phyloP scores from a whole-genome alignment of 2,797 vertebrate species.

The Neosilurus mollespiculum region DNA sequence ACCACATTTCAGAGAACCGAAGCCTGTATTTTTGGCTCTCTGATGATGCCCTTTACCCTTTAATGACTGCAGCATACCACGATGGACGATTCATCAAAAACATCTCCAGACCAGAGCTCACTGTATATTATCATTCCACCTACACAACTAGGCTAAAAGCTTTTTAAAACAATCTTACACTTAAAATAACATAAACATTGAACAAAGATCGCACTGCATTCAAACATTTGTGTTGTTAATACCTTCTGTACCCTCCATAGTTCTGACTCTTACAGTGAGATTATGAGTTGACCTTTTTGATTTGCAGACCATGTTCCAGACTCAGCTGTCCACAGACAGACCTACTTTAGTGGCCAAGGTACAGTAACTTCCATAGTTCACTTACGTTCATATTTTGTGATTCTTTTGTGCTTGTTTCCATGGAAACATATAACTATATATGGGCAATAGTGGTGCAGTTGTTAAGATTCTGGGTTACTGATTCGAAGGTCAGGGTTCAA shows the following conservation, averaged over 20 bases:
- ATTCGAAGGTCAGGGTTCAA: no score
- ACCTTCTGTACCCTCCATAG: background rate
- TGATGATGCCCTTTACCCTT: constrained; percentile 73
- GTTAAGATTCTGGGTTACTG: no score
- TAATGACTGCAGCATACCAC: constrained; percentile 74
- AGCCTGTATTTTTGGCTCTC: constrained; percentile 91
- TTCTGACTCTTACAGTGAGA: background rate
- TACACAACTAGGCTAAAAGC: background rate
- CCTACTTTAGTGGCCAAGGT: constrained; percentile 70
- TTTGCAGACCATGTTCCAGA: constrained; percentile 68
- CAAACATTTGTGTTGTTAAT: background rate
- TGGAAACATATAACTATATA: background rate
- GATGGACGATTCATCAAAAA: constrained; percentile 72
- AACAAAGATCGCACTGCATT: background rate
- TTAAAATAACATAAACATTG: background rate
- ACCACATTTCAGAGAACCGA: constrained; percentile 71
- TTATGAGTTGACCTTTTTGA: background rate
- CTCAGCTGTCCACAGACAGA: constrained; percentile 48
- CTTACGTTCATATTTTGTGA: background rate
- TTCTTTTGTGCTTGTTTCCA: background rate
- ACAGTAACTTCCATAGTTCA: background rate
- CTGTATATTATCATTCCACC: constrained; percentile 61
- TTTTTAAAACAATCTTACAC: background rate
- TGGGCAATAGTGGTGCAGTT: no score
- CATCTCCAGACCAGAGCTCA: constrained; percentile 71